Conservation (phyloP, 1,140 invertebrate genomes). For the Cotesia vestalis region DNA sequence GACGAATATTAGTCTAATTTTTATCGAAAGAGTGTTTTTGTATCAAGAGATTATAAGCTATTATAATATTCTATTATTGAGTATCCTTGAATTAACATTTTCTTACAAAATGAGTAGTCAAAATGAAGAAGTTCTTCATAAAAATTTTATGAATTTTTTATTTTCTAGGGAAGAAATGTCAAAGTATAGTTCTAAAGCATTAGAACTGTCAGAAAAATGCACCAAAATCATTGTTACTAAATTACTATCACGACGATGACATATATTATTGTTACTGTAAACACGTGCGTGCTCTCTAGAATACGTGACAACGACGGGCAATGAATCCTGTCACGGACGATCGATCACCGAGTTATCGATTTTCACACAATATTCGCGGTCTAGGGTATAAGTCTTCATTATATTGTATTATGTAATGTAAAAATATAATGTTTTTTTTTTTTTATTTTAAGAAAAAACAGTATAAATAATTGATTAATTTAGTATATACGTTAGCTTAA, state of each 20-base stretch:
- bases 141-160: no score
- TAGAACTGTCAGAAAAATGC: not conserved
- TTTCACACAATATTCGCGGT: constrained; percentile 4
- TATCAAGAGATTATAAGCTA: no score
- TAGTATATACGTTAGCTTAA: not conserved
- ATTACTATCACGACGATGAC: not conserved
- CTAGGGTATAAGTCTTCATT: not conserved
- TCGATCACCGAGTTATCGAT: constrained; percentile 2
- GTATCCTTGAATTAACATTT: no score
- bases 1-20: no score
- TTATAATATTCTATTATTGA: no score
- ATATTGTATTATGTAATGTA: not conserved
- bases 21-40: no score
- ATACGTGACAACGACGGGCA: not conserved
- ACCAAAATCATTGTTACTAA: not conserved
- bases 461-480: not conserved
- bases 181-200: not conserved
- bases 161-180: no score
- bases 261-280: not conserved
- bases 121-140: no score
- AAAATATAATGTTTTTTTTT: not conserved
- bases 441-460: not conserved
- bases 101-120: no score
- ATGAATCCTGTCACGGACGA: constrained; percentile 1
- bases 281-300: not conserved